Evolutionary conservation across 2,797 vertebrate species (phyloP).

Genomic region (Hippocampus kuda): DNA sequence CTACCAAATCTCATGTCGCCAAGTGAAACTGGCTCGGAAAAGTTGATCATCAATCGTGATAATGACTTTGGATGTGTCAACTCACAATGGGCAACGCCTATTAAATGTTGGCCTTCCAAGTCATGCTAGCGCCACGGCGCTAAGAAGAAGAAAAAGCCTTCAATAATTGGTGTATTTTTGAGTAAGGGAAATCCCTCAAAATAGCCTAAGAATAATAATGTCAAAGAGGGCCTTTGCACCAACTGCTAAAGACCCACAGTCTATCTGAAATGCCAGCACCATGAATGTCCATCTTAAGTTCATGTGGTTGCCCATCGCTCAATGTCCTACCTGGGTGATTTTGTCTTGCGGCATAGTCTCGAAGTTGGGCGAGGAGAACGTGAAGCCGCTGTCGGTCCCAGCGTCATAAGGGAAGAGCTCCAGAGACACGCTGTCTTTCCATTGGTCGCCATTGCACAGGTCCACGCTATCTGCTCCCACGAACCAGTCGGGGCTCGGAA

Average conservation of each 20-base stretch:
- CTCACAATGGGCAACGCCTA: not conserved
- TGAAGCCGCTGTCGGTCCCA: conserved; percentile 95
- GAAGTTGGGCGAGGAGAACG: conserved; percentile 95
- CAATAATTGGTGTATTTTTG: too few relatives aligned
- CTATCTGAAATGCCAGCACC: not conserved
- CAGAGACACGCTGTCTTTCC: conserved; percentile 76
- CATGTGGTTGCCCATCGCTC: not conserved
- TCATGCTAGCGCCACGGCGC: not conserved
- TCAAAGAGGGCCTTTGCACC: not conserved
- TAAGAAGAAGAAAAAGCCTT: too few relatives aligned
- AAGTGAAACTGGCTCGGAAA: too few relatives aligned
- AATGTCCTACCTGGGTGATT: conserved; percentile 73
- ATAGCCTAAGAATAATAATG: not conserved
- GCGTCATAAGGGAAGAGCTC: conserved; percentile 88
- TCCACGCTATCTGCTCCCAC: conserved; percentile 84
- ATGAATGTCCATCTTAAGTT: not conserved
- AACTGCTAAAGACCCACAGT: not conserved
- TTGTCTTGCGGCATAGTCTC: conserved; percentile 92
- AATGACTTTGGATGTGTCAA: not conserved
- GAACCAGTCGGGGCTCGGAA: conserved; percentile 98
- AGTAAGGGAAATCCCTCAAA: not conserved
- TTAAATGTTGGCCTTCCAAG: not conserved
- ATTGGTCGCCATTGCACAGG: conserved; percentile 78
- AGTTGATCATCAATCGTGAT: too few relatives aligned
- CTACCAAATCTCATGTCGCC: not conserved